phyloP scores from a whole-genome alignment of 2,113 vertebrate genomes.

The Phalacrocorax aristotelis region DNA sequence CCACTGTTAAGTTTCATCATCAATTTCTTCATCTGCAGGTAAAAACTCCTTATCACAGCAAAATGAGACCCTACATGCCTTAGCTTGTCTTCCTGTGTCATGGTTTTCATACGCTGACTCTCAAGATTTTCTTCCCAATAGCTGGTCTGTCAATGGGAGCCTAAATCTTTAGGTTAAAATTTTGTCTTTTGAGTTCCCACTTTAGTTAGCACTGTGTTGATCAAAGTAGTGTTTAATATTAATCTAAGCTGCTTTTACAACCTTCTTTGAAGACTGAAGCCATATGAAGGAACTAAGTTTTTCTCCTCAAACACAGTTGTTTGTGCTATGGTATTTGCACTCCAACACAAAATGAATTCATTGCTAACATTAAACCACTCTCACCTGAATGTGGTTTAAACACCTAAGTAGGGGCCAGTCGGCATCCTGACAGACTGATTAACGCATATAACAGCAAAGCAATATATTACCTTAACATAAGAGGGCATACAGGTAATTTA shows the following conservation, averaged over 20 bases:
- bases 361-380: neutral
- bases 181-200: neutral
- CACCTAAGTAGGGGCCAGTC: neutral
- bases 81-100: neutral
- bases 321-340: neutral
- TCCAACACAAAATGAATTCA: neutral
- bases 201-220: neutral
- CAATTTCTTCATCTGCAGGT: neutral
- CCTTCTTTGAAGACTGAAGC: neutral
- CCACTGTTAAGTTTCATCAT: fast-evolving
- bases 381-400: neutral
- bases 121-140: neutral
- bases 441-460: neutral
- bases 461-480: neutral
- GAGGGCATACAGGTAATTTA: neutral
- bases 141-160: neutral
- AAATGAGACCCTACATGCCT: neutral
- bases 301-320: neutral
- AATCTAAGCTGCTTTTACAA: neutral
- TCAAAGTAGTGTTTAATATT: neutral
- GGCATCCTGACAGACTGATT: neutral
- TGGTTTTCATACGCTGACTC: neutral
- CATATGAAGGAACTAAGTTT: fast-evolving
- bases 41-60: neutral
- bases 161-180: neutral